Percentiles rank a stretch among this genome's conserved stretches.
Conservation (phyloP, 2,888 invertebrate species). For the Pseudeuparius sepicola region DNA sequence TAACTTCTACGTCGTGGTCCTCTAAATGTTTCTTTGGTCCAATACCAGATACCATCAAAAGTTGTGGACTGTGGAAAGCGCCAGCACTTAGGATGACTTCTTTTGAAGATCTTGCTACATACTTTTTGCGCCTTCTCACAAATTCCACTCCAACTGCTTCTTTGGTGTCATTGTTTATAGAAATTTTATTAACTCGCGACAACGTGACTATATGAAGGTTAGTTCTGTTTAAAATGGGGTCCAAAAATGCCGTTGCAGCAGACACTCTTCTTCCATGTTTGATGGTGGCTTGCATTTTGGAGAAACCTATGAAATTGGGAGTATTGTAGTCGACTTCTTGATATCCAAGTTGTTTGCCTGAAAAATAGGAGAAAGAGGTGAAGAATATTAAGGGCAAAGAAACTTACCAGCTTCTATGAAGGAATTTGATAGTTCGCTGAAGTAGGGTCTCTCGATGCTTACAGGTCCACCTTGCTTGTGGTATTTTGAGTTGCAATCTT, state of each 20-base stretch:
- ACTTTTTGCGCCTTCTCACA: constrained; percentile 19
- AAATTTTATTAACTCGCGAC: constrained; percentile 47
- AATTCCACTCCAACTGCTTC: constrained; percentile 39
- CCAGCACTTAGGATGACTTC: constrained; percentile 56
- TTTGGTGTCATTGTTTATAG: constrained; percentile 42
- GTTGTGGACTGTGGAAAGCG: constrained; percentile 69
- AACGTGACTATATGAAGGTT: constrained; percentile 49
- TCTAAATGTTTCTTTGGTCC: constrained; percentile 51
- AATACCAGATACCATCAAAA: constrained; percentile 58
- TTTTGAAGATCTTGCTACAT: constrained; percentile 39
- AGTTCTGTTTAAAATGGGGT: constrained; percentile 42
- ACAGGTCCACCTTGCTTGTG: constrained; percentile 53
- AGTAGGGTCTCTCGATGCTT: constrained; percentile 49
- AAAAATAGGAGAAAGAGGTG: constrained; percentile 14
- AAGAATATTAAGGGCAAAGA: no score
- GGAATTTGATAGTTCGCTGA: constrained; percentile 36
- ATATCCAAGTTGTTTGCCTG: constrained; percentile 39
- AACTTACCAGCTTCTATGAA: constrained; percentile 36
- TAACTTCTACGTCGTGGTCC: constrained; percentile 47
- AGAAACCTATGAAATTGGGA: constrained; percentile 36
- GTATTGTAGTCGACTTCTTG: constrained; percentile 37
- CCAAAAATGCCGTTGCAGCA: constrained; percentile 50
- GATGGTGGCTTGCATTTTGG: constrained; percentile 40
- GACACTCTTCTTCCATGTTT: constrained; percentile 45
- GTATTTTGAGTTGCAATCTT: constrained; percentile 38